A percentile compares a stretch with the other conserved stretches of the same genome.
Conservation (phyloP, 2,113 vertebrate species). For the Chaenogobius annularis region DNA sequence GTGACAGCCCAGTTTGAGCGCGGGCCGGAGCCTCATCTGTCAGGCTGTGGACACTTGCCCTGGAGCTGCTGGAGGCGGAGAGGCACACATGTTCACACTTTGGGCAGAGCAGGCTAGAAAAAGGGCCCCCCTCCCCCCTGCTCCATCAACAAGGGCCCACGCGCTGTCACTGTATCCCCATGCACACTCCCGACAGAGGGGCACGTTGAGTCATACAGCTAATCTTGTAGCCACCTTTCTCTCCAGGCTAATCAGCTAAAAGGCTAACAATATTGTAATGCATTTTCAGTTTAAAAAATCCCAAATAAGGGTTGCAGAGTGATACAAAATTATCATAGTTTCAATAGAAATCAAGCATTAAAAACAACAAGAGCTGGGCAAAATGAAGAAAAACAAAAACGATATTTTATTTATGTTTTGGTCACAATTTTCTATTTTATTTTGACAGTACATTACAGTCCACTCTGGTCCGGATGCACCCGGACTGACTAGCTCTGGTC, state of each 20-base stretch:
- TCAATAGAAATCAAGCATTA: no score
- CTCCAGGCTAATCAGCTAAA: no score
- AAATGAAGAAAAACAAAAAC: no score
- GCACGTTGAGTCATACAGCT: not conserved
- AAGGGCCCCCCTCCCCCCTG: not conserved
- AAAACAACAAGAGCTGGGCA: no score
- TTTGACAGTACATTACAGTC: no score
- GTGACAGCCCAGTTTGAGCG: slow-evolving; percentile 40
- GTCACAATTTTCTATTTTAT: no score
- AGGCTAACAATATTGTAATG: not conserved
- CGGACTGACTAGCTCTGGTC: no score
- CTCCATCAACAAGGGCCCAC: not conserved
- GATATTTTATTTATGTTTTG: no score
- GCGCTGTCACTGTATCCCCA: slow-evolving; percentile 57
- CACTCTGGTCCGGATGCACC: no score
- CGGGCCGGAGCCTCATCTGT: slow-evolving; percentile 52
- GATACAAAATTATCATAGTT: no score
- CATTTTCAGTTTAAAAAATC: not conserved
- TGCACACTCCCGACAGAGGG: slow-evolving; percentile 28
- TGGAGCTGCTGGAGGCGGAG: slow-evolving; percentile 28
- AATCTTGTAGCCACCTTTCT: not conserved
- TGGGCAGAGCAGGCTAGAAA: slow-evolving; percentile 18
- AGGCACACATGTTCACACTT: slow-evolving; percentile 34
- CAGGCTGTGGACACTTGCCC: slow-evolving; percentile 11
- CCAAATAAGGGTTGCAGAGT: no score